Evolutionary conservation across 2,888 invertebrate genomes (phyloP), one percentile per base, ranked within the genome.

Genomic region (Andricus curvator): DNA sequence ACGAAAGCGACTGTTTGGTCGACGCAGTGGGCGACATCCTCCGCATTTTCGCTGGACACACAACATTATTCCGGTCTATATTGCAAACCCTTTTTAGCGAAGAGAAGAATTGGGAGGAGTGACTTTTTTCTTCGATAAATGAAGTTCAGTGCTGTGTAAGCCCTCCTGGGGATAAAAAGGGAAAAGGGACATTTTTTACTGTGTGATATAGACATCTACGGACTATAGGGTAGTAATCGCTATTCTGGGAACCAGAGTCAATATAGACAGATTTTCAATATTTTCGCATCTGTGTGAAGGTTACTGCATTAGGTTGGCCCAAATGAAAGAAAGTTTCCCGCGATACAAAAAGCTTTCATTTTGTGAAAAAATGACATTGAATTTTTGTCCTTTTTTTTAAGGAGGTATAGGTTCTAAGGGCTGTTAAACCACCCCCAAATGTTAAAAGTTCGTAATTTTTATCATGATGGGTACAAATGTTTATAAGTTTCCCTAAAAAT

Each of bases 111-210:
- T 64, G 44, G 17, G 41, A 20, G 17, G 41, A 20, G 9, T 3
- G 33, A 64, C 22, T 37, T n/a, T 66, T 48, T 60, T 78, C 65
- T 78, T 37, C 51, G 17, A 67, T 33, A 81, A 79, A 79, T 68
- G 70, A 67, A n/a, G 48, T 64, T 60, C 33, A 60, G 79, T 68
- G 51, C 64, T 62, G 77, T 64, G 44, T 25, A 37, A 77, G 25
- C 29, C 22, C 9, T 9, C 33, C 29, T 33, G 74, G 20, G 13
- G 4, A 29, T 56, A 29, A 29, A 29, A 29, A 33, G 33, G 25
- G 3, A 62, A 25, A 62, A 25, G 13, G 25, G 13, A 15, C 62
- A 62, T 25, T 15, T 62, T 62, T 25, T 62, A 25, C 15, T 17
- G 15, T 15, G 2, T 15, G 25, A n/a, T 56, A n/a, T 20, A 56